phyloP scores from a whole-genome alignment of 2,888 invertebrate species.

The Gymnocheta viridis region DNA sequence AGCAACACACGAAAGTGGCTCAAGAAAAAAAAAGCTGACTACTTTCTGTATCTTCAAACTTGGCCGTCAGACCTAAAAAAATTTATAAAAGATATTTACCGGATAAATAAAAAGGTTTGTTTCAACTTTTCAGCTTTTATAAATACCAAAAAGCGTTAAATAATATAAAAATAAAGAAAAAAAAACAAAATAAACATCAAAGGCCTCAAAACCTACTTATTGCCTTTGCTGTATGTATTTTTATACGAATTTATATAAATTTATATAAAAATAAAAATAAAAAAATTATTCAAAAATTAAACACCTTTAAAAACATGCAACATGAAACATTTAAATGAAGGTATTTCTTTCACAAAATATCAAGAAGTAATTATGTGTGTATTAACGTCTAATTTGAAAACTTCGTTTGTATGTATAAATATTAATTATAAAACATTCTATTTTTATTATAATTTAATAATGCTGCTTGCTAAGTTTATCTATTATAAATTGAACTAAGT shows the following conservation, averaged over 20 bases:
- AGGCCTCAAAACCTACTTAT: constrained; percentile 68
- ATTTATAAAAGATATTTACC: constrained; percentile 28
- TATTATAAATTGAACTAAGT: background rate
- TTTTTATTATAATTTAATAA: background rate
- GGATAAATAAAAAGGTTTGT: constrained; percentile 18
- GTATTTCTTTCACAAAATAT: background rate
- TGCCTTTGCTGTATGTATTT: constrained; percentile 27
- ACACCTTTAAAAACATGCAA: constrained; percentile 15
- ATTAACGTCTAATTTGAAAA: background rate
- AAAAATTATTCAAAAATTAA: constrained; percentile 3
- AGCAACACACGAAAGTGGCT: constrained; percentile 4
- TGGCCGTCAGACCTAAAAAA: constrained; percentile 46
- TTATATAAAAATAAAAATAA: background rate
- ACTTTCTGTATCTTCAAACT: constrained; percentile 46
- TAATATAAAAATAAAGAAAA: constrained; percentile 31
- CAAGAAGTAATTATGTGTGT: background rate
- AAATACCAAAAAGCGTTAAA: constrained; percentile 9
- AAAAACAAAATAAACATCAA: constrained; percentile 43
- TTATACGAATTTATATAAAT: background rate
- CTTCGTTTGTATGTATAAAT: background rate
- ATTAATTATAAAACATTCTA: background rate
- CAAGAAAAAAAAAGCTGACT: constrained; percentile 17
- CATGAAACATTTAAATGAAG: background rate
- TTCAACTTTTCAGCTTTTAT: constrained; percentile 10
- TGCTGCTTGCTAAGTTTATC: too few species aligned